These are phyloP conservation scores for Oncorhynchus mykiss DNA, from an alignment of 2,113 vertebrate species.

Conservation along the genomic window DNA sequence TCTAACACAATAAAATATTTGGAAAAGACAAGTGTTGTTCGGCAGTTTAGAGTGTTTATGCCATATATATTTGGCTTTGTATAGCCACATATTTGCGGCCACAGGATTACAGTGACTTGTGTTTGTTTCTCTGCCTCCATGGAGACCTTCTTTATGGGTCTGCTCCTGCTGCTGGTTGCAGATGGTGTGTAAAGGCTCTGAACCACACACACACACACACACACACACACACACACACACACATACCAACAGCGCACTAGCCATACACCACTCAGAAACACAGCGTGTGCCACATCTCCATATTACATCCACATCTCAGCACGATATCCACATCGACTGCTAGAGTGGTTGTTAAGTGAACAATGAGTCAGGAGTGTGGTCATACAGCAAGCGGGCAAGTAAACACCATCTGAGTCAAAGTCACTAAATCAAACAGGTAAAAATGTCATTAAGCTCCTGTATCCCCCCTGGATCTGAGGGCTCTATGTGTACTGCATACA, in stretches of 20 bases:
- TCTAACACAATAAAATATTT: neutral
- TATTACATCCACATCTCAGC: neutral
- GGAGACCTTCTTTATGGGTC: conserved; percentile 47
- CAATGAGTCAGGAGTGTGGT: neutral
- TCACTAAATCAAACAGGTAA: neutral
- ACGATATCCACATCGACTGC: neutral
- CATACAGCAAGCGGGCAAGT: neutral
- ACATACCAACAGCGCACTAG: neutral
- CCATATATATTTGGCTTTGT: conserved; percentile 14
- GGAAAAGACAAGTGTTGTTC: neutral
- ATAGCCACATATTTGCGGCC: conserved; percentile 5
- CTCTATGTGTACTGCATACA: neutral
- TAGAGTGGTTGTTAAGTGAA: neutral
- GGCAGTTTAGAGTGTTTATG: neutral
- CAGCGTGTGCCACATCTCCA: neutral
- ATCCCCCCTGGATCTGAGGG: no score
- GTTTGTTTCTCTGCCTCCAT: conserved; percentile 51
- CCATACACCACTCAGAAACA: neutral
- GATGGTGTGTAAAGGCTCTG: conserved; percentile 10
- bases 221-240: neutral
- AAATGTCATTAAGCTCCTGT: no score
- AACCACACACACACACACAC: conserved; percentile 1
- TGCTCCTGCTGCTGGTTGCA: conserved; percentile 41
- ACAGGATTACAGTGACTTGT: conserved; percentile 14
- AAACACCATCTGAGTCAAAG: conserved; percentile 9